Percentiles rank a stretch among this genome's conserved stretches.
These are phyloP conservation scores for Ctenopoma kingsleyae DNA, from an alignment of 2,797 vertebrate species.

Conservation along the genomic window DNA sequence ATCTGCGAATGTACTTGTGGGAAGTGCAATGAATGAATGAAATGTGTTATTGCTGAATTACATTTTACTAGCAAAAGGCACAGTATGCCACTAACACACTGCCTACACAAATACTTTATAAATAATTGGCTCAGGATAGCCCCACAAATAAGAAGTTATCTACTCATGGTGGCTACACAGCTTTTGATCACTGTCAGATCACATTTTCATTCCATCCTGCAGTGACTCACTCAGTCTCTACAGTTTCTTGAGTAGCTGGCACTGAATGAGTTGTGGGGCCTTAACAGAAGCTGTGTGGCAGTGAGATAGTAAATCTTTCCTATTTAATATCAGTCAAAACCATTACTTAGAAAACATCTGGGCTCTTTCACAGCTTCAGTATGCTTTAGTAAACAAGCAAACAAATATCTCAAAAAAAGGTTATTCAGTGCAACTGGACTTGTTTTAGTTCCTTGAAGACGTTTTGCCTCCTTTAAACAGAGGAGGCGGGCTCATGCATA, in stretches of 20 bases:
- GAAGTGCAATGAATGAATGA: slow-evolving; percentile 22
- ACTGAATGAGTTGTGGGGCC: slow-evolving; percentile 4
- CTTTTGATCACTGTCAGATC: slow-evolving; percentile 32
- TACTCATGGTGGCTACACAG: not conserved
- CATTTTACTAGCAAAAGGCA: not conserved
- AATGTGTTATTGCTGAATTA: slow-evolving; percentile 12
- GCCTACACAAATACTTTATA: slow-evolving; percentile 15
- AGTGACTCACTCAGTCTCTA: slow-evolving; percentile 25
- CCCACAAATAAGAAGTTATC: not conserved
- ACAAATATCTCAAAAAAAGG: too few species aligned
- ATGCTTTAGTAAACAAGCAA: not conserved
- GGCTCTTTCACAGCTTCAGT: not conserved
- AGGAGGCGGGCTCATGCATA: too few species aligned
- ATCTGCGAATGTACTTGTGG: not conserved
- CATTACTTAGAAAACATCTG: not conserved
- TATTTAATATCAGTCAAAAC: slow-evolving; percentile 12
- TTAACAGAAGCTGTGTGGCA: not conserved
- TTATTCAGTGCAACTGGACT: too few species aligned
- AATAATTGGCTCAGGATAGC: slow-evolving; percentile 3
- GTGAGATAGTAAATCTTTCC: not conserved
- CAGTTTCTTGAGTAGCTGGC: slow-evolving; percentile 1
- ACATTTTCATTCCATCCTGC: slow-evolving; percentile 22
- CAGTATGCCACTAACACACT: not conserved
- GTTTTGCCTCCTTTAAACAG: too few species aligned
- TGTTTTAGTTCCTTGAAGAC: too few species aligned